These are phyloP conservation scores for Chirona hameri DNA, from an alignment of 2,888 invertebrate species.

Conservation along the genomic window DNA sequence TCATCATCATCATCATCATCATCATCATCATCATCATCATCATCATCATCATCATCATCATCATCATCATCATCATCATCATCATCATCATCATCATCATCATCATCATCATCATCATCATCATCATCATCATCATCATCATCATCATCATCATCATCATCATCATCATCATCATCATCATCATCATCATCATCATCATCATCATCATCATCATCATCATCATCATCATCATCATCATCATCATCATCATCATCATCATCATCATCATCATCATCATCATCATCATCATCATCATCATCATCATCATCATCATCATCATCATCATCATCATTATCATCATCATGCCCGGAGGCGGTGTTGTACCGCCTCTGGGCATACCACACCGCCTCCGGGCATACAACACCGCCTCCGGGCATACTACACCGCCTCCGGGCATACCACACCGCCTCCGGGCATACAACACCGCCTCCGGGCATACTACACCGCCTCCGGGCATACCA, in stretches of 20 bases:
- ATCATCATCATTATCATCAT: constrained; percentile 22
- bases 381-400: no score
- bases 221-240: constrained; percentile 22
- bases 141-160: constrained; percentile 22
- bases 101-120: constrained; percentile 22
- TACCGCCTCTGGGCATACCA: no score
- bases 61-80: constrained; percentile 22
- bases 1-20: constrained; percentile 22
- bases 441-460: no score
- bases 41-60: constrained; percentile 22
- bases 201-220: constrained; percentile 22
- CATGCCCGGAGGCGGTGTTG: no score
- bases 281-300: constrained; percentile 22
- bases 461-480: no score
- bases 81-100: constrained; percentile 22
- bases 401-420: no score
- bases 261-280: constrained; percentile 22
- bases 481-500: no score
- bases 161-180: constrained; percentile 22
- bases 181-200: constrained; percentile 22
- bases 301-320: constrained; percentile 22
- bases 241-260: constrained; percentile 22
- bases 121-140: constrained; percentile 22
- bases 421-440: no score
- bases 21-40: constrained; percentile 22